These are phyloP conservation scores for Pherbina coryleti DNA, from an alignment of 2,888 invertebrate species.

Conservation along the genomic window DNA sequence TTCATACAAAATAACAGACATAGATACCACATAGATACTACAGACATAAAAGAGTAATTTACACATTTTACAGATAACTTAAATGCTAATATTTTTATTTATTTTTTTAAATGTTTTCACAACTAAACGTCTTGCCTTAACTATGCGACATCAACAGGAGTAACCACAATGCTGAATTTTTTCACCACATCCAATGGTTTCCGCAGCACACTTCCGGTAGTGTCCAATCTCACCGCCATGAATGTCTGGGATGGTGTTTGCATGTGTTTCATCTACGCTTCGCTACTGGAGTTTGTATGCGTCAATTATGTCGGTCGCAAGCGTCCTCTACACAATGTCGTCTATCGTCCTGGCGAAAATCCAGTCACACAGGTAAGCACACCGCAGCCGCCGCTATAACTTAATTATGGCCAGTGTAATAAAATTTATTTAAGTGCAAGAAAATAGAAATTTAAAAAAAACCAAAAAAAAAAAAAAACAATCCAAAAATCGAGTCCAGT, in stretches of 20 bases:
- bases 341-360: slow-evolving; percentile 90
- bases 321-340: slow-evolving; percentile 88
- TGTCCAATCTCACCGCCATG: slow-evolving; percentile 94
- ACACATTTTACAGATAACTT: no score
- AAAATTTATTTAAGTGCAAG: not conserved
- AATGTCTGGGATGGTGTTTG: slow-evolving; percentile 97
- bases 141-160: slow-evolving; percentile 74
- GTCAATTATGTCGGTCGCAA: slow-evolving; percentile 95
- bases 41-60: no score
- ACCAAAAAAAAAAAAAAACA: not conserved
- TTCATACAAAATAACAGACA: no score
- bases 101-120: not conserved
- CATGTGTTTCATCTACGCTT: slow-evolving; percentile 97
- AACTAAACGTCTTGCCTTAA: not conserved
- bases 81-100: not conserved
- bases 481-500: not conserved
- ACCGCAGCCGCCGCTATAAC: not conserved
- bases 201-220: slow-evolving; percentile 91
- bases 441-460: not conserved
- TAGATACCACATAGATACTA: no score
- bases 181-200: slow-evolving; percentile 96
- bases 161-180: slow-evolving; percentile 98
- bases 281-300: slow-evolving; percentile 92
- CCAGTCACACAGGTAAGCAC: slow-evolving; percentile 87
- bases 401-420: not conserved